Conservation (phyloP, 2,113 vertebrate species). For the Saimiri boliviensis region DNA sequence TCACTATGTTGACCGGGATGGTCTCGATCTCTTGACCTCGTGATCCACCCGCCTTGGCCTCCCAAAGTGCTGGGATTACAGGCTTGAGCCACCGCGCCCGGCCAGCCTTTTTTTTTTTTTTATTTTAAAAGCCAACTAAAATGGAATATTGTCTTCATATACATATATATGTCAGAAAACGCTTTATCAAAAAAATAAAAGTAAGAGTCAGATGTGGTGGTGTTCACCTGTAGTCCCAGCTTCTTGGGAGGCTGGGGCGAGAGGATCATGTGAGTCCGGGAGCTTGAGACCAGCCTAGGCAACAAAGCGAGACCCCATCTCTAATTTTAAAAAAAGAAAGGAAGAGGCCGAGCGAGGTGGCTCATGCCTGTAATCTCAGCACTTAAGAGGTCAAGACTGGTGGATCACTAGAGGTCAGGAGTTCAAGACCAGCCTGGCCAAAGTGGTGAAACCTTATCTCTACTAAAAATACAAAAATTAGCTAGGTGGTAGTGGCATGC, state of each 20-base stretch:
- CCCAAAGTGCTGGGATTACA: too few species aligned
- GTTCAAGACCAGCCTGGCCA: not conserved
- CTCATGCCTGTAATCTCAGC: not conserved
- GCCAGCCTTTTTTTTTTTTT: not conserved
- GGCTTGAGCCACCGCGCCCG: too few species aligned
- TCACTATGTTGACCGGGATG: too few species aligned
- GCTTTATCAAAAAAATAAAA: not conserved
- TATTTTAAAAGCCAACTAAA: not conserved
- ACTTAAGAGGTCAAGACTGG: not conserved
- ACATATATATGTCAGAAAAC: not conserved
- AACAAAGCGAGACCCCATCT: too few species aligned
- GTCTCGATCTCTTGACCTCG: too few species aligned
- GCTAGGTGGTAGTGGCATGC: rapidly evolving
- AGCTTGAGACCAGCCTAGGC: not conserved
- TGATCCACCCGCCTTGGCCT: too few species aligned
- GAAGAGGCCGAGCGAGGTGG: too few species aligned
- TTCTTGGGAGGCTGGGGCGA: not conserved
- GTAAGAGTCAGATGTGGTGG: not conserved
- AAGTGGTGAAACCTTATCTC: not conserved
- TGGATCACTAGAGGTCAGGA: not conserved
- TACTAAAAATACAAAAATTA: not conserved
- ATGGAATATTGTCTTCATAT: not conserved
- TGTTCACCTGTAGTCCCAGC: not conserved
- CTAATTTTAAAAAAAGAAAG: too few species aligned
- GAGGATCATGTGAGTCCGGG: not conserved